A percentile compares a stretch with the other conserved stretches of the same genome.
phyloP scores from a whole-genome alignment of 1,140 invertebrate genomes.

The Diabrotica virgifera region DNA sequence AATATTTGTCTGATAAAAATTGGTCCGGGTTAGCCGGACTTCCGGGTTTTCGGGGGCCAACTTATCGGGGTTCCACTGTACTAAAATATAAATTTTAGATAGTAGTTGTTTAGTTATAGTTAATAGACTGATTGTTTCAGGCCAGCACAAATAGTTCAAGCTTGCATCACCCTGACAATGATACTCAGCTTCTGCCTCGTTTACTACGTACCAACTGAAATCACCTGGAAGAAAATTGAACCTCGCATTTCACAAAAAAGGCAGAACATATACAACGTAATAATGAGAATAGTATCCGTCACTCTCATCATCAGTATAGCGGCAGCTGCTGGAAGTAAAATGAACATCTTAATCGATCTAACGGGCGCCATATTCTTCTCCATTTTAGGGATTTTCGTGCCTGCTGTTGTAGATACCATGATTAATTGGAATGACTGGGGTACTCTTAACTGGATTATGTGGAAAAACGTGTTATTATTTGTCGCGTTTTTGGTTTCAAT shows the following conservation, averaged over 20 bases:
- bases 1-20: no score
- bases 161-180: constrained; percentile 82
- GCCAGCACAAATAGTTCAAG: constrained; percentile 71
- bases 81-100: no score
- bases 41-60: no score
- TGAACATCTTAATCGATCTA: constrained; percentile 83
- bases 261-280: constrained; percentile 63
- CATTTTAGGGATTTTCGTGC: constrained; percentile 79
- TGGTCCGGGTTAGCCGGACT: no score
- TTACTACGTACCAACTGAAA: constrained; percentile 82
- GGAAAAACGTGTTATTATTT: constrained; percentile 58
- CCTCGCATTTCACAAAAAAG: constrained; percentile 52
- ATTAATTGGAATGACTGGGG: constrained; percentile 64
- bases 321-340: constrained; percentile 64
- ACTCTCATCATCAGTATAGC: constrained; percentile 61
- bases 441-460: constrained; percentile 57
- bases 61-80: no score
- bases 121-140: constrained; percentile 48
- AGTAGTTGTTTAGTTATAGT: no score
- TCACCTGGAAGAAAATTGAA: constrained; percentile 58
- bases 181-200: constrained; percentile 87
- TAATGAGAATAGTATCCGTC: constrained; percentile 58
- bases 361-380: constrained; percentile 86
- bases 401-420: constrained; percentile 79
- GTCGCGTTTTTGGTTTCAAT: neutral